phyloP scores from a whole-genome alignment of 2,113 vertebrate species.

The Pontoporia blainvillei region DNA sequence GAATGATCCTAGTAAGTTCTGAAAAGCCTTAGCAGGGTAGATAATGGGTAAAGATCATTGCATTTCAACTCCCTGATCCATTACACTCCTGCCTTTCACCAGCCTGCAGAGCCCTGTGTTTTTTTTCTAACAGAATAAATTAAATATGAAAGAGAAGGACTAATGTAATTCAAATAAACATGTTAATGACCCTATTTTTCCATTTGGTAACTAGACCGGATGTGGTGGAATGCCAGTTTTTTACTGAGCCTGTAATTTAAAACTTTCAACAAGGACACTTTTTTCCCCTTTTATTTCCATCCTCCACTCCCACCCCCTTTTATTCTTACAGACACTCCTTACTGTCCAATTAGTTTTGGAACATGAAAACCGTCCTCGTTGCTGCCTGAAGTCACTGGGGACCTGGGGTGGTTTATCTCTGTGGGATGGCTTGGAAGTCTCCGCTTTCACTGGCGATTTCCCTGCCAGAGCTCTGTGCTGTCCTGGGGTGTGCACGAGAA shows the following conservation, averaged over 20 bases:
- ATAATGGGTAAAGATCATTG: conserved; percentile 57
- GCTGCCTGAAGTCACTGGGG: conserved; percentile 28
- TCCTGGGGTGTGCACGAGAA: not conserved
- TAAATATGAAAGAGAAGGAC: conserved; percentile 70
- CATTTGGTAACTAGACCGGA: conserved; percentile 70
- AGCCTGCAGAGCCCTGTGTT: conserved; percentile 44
- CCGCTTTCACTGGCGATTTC: conserved; percentile 50
- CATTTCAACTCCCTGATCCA: conserved; percentile 65
- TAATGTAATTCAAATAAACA: conserved; percentile 74
- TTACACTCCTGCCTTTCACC: conserved; percentile 52
- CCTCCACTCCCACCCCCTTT: conserved; percentile 60
- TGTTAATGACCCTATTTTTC: conserved; percentile 73
- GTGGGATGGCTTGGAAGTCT: conserved; percentile 37
- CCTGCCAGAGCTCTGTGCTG: not conserved
- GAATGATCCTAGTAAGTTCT: conserved; percentile 29
- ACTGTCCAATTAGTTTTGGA: conserved; percentile 66
- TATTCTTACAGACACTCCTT: conserved; percentile 60
- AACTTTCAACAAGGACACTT: conserved; percentile 71
- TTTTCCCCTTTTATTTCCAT: conserved; percentile 72
- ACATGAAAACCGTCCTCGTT: conserved; percentile 58
- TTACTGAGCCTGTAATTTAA: conserved; percentile 73
- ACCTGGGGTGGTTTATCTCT: conserved; percentile 44
- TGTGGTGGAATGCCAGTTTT: conserved; percentile 72
- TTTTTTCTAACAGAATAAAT: conserved; percentile 70
- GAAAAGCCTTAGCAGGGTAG: conserved; percentile 19